These are phyloP conservation scores for Urocitellus parryii DNA, from an alignment of 2,113 vertebrate species.

Conservation along the genomic window DNA sequence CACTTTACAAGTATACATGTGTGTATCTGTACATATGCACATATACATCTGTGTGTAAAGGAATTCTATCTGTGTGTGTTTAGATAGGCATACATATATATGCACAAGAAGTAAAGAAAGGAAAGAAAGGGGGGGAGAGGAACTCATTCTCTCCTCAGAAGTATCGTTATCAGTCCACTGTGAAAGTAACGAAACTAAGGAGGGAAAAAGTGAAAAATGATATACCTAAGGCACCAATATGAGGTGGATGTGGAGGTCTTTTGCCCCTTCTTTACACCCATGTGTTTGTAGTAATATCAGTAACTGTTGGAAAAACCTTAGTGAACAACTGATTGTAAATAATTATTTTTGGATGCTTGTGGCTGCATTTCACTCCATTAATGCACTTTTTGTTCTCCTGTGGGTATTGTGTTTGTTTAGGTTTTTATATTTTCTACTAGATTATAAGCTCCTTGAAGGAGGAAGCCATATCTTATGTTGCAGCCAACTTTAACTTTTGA, in stretches of 20 bases:
- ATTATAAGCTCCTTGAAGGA: constrained; percentile 47
- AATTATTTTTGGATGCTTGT: constrained; percentile 17
- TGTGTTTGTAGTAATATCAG: not conserved
- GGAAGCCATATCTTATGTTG: constrained; percentile 20
- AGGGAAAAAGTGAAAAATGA: not conserved
- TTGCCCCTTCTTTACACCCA: not conserved
- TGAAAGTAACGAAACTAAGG: constrained; percentile 9
- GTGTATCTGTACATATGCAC: not conserved
- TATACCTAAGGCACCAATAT: not conserved
- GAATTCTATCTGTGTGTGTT: not conserved
- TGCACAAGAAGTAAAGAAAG: not conserved
- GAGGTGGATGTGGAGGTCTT: not conserved
- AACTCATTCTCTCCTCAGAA: constrained; percentile 14
- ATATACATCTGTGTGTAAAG: not conserved
- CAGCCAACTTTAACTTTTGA: not conserved
- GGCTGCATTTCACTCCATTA: not conserved
- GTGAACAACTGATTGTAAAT: not conserved
- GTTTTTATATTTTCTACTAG: constrained; percentile 47
- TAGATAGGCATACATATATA: not conserved
- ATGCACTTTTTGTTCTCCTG: not conserved
- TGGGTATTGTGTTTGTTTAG: not conserved
- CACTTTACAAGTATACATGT: not conserved
- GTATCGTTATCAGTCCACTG: not conserved
- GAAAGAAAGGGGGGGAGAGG: not conserved
- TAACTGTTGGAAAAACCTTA: not conserved